Percentiles rank a stretch among this genome's conserved stretches.
Evolutionary conservation across 2,888 invertebrate genomes (phyloP).

Genomic region (Cosmorhoe ocellata): DNA sequence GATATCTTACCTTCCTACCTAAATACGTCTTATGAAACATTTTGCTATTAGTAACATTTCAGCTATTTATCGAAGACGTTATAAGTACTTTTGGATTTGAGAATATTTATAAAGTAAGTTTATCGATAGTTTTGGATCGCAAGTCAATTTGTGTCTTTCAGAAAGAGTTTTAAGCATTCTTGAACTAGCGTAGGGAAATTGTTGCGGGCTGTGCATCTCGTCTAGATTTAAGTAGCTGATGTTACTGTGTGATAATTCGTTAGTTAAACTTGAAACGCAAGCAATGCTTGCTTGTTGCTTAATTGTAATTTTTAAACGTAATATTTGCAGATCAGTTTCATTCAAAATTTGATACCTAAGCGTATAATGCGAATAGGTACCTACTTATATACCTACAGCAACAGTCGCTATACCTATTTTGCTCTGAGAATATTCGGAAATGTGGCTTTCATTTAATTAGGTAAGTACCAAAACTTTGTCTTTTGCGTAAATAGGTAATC

Average conservation of each 20-base stretch:
- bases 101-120: conserved; percentile 26
- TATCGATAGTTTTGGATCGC: conserved; percentile 52
- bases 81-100: conserved; percentile 34
- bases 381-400: too few relatives aligned
- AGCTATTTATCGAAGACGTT: conserved; percentile 42
- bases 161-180: conserved; percentile 54
- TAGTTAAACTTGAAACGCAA: conserved; percentile 35
- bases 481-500: too few relatives aligned
- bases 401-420: too few relatives aligned
- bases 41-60: conserved; percentile 48
- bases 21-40: conserved; percentile 40
- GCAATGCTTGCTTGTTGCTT: conserved; percentile 39
- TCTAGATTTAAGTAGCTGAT: conserved; percentile 66
- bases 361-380: not conserved
- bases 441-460: too few relatives aligned
- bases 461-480: too few relatives aligned
- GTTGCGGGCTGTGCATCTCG: conserved; percentile 74
- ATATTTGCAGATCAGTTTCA: conserved; percentile 18
- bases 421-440: too few relatives aligned
- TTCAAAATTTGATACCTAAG: too few relatives aligned
- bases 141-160: conserved; percentile 66
- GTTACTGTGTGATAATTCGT: conserved; percentile 44
- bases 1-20: conserved; percentile 36
- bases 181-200: conserved; percentile 64
- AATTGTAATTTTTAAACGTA: conserved; percentile 30